Conservation (phyloP, 2,797 vertebrate genomes). For the Macropus fuliginosus region DNA sequence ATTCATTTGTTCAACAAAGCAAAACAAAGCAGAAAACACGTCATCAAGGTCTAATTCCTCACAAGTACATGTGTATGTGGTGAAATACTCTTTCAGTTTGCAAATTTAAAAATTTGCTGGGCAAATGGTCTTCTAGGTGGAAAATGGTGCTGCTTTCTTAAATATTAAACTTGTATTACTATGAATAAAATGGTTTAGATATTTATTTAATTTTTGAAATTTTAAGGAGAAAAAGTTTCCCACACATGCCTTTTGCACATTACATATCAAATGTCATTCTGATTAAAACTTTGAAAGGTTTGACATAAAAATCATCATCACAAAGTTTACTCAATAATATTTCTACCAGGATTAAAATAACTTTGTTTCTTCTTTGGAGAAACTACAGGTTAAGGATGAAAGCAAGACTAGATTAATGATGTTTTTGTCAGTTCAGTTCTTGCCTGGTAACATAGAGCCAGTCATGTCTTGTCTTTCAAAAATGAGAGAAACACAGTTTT, state of each 20-base stretch:
- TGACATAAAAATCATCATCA: conserved; percentile 9
- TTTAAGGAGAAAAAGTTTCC: not conserved
- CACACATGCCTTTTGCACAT: not conserved
- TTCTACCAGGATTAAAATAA: not conserved
- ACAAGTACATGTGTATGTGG: conserved; percentile 41
- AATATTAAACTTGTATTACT: conserved; percentile 23
- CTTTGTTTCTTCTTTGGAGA: not conserved
- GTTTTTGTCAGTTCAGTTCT: not conserved
- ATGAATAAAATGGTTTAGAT: conserved; percentile 18
- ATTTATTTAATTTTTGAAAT: conserved; percentile 27
- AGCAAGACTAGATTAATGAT: not conserved
- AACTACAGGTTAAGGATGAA: not conserved
- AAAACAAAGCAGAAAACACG: conserved; percentile 60
- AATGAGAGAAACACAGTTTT: not conserved
- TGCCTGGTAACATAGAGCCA: not conserved
- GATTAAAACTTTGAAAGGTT: conserved; percentile 43
- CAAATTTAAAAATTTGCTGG: conserved; percentile 58
- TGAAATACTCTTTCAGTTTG: conserved; percentile 54
- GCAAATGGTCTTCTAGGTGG: conserved; percentile 28
- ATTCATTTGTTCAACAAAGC: conserved; percentile 59
- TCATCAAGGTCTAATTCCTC: conserved; percentile 55
- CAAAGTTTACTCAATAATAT: not conserved
- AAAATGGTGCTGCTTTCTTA: conserved; percentile 47
- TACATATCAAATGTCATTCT: conserved; percentile 31
- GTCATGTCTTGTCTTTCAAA: not conserved